Conservation (phyloP, 2,888 invertebrate genomes). For the Lasioglossum marginatum region DNA sequence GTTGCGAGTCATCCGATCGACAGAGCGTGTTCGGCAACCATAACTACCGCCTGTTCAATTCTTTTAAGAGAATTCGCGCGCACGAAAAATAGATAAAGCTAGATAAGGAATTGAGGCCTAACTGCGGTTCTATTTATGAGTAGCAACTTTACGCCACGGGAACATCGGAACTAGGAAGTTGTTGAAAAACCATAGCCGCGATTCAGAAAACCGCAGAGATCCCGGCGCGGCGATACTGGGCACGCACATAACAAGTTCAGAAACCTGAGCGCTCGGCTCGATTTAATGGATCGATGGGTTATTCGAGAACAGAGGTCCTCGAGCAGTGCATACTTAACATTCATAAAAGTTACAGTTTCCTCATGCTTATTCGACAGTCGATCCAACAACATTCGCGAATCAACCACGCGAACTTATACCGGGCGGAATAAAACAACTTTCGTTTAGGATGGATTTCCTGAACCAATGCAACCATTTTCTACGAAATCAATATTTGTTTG, state of each 20-base stretch:
- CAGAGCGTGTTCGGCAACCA: constrained; percentile 37
- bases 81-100: constrained; percentile 46
- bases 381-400: neutral
- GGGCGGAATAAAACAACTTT: neutral
- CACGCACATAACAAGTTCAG: constrained; percentile 9
- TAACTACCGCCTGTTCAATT: constrained; percentile 32
- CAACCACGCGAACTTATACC: constrained; percentile 15
- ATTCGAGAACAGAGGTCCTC: neutral
- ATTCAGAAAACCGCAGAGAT: constrained; percentile 15
- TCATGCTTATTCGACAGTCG: neutral
- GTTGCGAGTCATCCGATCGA: neutral
- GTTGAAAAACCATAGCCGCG: neutral
- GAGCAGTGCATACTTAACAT: constrained; percentile 23
- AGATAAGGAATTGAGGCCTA: constrained; percentile 52
- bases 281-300: constrained; percentile 33
- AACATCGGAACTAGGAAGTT: neutral
- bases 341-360: constrained; percentile 34
- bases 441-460: neutral
- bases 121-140: constrained; percentile 9
- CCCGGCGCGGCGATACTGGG: neutral
- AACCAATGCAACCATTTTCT: neutral
- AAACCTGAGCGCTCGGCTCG: neutral
- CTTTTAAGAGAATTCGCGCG: constrained; percentile 37
- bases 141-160: neutral
- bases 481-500: no score